These are phyloP conservation scores for Steatocranus sp. DNA, from an alignment of 2,797 vertebrate species.

Conservation along the genomic window DNA sequence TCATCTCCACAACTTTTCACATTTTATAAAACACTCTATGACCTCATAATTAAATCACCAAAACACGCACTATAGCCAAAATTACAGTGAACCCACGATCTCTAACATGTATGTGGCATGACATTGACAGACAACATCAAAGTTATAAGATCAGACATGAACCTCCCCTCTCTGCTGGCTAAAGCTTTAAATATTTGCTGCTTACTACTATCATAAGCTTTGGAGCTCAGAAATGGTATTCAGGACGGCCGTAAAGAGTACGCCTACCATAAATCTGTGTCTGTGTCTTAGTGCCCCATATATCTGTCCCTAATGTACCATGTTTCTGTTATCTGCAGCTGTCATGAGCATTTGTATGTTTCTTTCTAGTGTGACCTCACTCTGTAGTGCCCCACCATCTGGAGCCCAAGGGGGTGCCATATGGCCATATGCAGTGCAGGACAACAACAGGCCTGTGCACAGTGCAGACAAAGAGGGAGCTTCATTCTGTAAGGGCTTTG, in stretches of 20 bases:
- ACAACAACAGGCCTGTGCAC: not conserved
- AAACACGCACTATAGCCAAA: not conserved
- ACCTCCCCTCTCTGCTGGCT: not conserved
- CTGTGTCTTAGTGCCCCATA: not conserved
- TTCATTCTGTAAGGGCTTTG: not conserved
- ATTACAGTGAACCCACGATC: not conserved
- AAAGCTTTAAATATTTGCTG: not conserved
- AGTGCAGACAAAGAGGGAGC: not conserved
- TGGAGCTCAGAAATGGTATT: not conserved
- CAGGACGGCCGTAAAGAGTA: not conserved
- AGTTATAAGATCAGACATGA: not conserved
- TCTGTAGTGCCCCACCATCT: slow-evolving; percentile 44
- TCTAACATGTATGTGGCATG: not conserved
- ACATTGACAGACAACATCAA: not conserved
- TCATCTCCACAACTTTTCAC: not conserved
- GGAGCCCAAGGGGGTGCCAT: slow-evolving; percentile 39
- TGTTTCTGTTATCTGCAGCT: slow-evolving; percentile 1
- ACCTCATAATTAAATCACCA: not conserved
- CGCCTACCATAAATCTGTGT: not conserved
- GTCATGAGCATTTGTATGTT: not conserved
- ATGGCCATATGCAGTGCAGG: slow-evolving; percentile 25
- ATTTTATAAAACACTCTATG: not conserved
- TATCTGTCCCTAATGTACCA: not conserved
- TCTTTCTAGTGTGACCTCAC: slow-evolving; percentile 14
- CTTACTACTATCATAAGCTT: not conserved